Percentiles rank a stretch among this genome's conserved stretches.
These are phyloP conservation scores for Phaethornis superciliosus DNA, from an alignment of 2,113 vertebrate genomes.

Conservation along the genomic window DNA sequence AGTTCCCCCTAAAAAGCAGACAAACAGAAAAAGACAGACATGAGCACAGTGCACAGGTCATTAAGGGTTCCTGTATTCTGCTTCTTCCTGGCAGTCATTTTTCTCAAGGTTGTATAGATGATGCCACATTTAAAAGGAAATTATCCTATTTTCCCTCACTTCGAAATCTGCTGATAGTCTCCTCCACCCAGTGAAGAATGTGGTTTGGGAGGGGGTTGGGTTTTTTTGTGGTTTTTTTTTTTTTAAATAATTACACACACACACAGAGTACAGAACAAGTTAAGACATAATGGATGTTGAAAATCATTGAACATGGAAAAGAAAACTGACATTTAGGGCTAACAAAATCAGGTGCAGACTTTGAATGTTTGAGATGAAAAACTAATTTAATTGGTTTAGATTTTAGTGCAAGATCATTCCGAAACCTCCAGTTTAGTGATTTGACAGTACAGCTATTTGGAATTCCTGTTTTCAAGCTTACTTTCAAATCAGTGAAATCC, in stretches of 20 bases:
- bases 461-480: not conserved
- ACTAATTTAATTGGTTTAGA: not conserved
- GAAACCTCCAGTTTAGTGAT: not conserved
- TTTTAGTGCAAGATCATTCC: not conserved
- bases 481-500: not conserved
- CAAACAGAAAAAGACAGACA: slow-evolving; percentile 11
- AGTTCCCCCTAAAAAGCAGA: slow-evolving; percentile 88
- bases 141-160: not conserved
- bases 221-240: not conserved
- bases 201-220: not conserved
- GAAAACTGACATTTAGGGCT: slow-evolving; percentile 18
- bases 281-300: not conserved
- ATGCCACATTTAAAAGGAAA: not conserved
- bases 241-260: not conserved
- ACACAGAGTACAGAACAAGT: not conserved
- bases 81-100: not conserved
- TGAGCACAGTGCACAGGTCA: not conserved
- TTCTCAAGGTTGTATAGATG: not conserved
- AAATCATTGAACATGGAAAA: not conserved
- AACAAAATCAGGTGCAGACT: slow-evolving; percentile 50
- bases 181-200: not conserved
- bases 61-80: accelerated
- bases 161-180: not conserved
- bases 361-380: not conserved
- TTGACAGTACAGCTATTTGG: not conserved